phyloP scores from a whole-genome alignment of 2,797 vertebrate genomes.

The Girardinus metallicus region DNA sequence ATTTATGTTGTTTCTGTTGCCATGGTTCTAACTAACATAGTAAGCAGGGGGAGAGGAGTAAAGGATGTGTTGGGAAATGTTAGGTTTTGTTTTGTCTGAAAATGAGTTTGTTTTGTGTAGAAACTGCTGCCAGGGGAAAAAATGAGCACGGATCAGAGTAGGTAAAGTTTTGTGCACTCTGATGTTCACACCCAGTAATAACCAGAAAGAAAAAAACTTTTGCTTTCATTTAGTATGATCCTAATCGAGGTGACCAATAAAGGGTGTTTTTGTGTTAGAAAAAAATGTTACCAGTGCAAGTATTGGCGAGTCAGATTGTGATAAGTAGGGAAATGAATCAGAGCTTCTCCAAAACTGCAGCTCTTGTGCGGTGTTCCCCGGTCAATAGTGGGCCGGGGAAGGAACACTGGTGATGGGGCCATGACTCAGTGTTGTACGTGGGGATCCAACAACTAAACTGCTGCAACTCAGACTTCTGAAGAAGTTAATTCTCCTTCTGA shows the following conservation, averaged over 20 bases:
- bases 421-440: background rate
- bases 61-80: background rate
- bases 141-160: conserved; percentile 4
- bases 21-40: conserved; percentile 58
- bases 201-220: background rate
- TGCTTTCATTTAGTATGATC: background rate
- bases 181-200: background rate
- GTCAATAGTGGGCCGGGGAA: background rate
- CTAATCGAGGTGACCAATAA: background rate
- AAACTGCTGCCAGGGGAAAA: conserved; percentile 7
- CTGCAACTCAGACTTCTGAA: too few relatives aligned
- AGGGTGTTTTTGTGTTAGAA: background rate
- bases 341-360: background rate
- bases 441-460: too few relatives aligned
- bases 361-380: background rate
- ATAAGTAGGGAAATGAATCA: background rate
- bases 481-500: too few relatives aligned
- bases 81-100: conserved; percentile 1
- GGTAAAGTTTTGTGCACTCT: background rate
- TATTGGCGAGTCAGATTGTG: background rate
- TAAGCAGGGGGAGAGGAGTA: background rate
- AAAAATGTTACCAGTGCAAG: background rate
- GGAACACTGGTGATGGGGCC: background rate
- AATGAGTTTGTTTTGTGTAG: conserved; percentile 11
- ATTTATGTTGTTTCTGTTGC: conserved; percentile 65